Base-by-base conservation (phyloP, 1,140 invertebrate species). In the Penaeus vannamei region DNA sequence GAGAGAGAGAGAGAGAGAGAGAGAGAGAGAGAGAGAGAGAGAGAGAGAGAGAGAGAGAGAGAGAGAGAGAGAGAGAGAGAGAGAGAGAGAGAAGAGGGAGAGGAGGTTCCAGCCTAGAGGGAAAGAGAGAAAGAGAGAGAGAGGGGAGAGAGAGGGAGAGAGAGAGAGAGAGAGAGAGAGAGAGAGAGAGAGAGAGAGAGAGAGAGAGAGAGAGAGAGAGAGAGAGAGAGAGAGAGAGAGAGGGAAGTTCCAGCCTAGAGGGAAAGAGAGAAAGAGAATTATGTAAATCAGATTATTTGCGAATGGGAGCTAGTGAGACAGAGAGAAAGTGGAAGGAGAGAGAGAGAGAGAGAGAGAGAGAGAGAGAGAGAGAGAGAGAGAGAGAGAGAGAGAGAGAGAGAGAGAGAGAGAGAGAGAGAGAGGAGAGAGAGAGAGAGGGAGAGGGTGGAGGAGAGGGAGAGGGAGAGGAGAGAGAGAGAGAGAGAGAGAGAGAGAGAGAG, bases 361-460 rank as follows among this genome's bases (percentile, higher is more conserved):
- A 79, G 26, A 46, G 0, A 36, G n/a, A 79, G 14, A 36, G 29
- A 32, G 22, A 29, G 22, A 79, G 19, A 53, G 76, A 46, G 76
- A 46, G 29, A 79, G 26, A 79, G 19, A 36, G n/a, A 79, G 14
- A 36, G 29, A 32, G 22, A 29, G 22, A 79, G 19, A 53, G 76
- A 46, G 76, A 46, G 32, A 79, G 76, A 79, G 32, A n/a, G 29
- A 19, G 76, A 79, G 76, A 77, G 76, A 79, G 76, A 79, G 2
- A 79, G 32, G 36, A 79, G 32, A 79, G 10, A 79, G 76, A 32
- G 19, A 36, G 29, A 36, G 19, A 79, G 29, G 42, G n/a, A n/a
- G n/a, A n/a, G n/a, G n/a, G n/a, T n/a, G n/a, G n/a, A n/a, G n/a
- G n/a, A 81, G 79, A n/a, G 79, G 26, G 26, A 19, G 79, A 60